phyloP scores from a whole-genome alignment of 2,113 vertebrate genomes.

The Peromyscus maniculatus region DNA sequence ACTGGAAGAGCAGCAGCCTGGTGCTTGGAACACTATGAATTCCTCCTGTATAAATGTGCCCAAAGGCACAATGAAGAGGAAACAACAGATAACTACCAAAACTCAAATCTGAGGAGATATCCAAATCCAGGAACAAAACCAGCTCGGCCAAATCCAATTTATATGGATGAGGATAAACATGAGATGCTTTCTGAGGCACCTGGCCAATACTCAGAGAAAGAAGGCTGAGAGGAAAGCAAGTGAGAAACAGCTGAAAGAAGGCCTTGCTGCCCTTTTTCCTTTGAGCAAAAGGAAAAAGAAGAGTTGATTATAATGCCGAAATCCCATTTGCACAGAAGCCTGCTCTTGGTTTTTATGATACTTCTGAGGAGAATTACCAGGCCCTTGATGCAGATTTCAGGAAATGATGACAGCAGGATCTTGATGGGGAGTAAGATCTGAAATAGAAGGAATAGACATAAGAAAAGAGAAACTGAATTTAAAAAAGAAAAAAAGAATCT shows the following conservation, averaged over 20 bases:
- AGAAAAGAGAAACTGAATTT: conserved; percentile 98
- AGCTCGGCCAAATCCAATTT: conserved; percentile 96
- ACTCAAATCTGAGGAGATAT: conserved; percentile 97
- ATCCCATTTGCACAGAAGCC: conserved; percentile 99
- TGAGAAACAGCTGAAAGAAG: conserved; percentile 99
- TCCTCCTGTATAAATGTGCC: conserved; percentile 97
- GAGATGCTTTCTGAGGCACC: conserved; percentile 99
- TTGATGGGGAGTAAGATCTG: conserved; percentile 97
- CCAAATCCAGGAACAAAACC: conserved; percentile 99
- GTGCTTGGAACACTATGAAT: conserved; percentile 98
- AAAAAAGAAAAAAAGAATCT: conserved; percentile 97
- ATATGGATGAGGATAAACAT: conserved; percentile 99
- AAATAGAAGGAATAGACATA: conserved; percentile 95
- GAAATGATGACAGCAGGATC: conserved; percentile 95
- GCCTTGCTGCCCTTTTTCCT: conserved; percentile 97
- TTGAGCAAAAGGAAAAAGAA: conserved; percentile 98
- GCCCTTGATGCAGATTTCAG: conserved; percentile 97
- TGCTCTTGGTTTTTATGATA: conserved; percentile 97
- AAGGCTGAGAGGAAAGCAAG: conserved; percentile 99
- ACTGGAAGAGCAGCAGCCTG: conserved; percentile 98
- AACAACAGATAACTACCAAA: conserved; percentile 96
- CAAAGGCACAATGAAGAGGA: conserved; percentile 98
- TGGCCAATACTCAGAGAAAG: conserved; percentile 99
- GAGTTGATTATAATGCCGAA: conserved; percentile 98
- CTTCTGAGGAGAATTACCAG: conserved; percentile 96